Percentiles rank a stretch among this genome's conserved stretches.
These are phyloP conservation scores for Cryptus viduatorius DNA, from an alignment of 2,888 invertebrate species.

Conservation along the genomic window DNA sequence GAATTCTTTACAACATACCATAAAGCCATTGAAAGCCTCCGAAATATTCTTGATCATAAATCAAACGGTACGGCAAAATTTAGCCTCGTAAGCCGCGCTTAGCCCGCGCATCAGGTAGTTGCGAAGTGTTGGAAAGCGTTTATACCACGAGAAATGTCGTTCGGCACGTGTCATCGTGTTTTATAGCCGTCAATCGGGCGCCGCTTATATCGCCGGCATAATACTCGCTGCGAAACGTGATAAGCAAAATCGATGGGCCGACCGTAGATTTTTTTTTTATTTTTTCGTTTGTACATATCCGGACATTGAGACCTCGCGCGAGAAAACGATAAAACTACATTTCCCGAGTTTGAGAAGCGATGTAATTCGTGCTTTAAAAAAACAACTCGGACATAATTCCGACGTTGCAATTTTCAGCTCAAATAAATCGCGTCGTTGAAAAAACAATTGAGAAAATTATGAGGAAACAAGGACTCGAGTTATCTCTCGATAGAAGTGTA, in stretches of 20 bases:
- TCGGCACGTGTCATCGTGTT: constrained; percentile 11
- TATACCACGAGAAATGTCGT: neutral
- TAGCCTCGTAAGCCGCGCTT: neutral
- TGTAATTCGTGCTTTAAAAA: neutral
- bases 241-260: constrained; percentile 17
- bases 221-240: constrained; percentile 20
- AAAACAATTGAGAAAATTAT: neutral
- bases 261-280: constrained; percentile 1
- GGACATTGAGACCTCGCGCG: neutral
- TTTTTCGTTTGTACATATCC: neutral
- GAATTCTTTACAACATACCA: neutral
- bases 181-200: neutral
- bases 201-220: neutral
- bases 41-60: constrained; percentile 5
- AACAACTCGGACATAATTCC: neutral
- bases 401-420: neutral
- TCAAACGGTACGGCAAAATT: neutral
- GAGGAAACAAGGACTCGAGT: constrained; percentile 52
- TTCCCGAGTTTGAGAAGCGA: neutral
- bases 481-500: constrained; percentile 32
- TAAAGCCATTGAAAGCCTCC: neutral
- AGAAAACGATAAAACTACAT: neutral
- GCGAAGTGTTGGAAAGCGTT: neutral
- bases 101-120: constrained; percentile 35
- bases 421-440: neutral